These are phyloP conservation scores for Perithous albicinctus DNA, from an alignment of 2,888 invertebrate species.

Conservation along the genomic window DNA sequence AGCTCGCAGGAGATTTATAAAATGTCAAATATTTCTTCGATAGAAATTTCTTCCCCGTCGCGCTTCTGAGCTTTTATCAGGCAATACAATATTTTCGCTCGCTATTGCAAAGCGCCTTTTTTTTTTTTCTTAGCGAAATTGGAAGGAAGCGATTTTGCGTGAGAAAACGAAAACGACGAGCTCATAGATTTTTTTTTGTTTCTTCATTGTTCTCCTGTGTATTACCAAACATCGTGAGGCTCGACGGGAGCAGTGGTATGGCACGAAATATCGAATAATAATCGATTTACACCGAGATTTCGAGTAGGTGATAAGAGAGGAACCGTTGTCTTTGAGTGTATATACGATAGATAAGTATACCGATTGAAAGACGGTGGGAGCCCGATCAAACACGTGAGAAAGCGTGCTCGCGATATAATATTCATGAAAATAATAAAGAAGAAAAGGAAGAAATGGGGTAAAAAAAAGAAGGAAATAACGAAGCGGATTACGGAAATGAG, in stretches of 20 bases:
- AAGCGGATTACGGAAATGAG: conserved; percentile 38
- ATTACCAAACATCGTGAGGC: conserved; percentile 21
- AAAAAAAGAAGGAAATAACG: conserved; percentile 13
- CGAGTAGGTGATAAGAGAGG: conserved; percentile 51
- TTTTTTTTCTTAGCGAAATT: no score
- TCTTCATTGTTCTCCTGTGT: neutral
- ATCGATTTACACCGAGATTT: conserved; percentile 61
- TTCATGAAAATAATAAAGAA: conserved; percentile 10
- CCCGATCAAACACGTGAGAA: conserved; percentile 35
- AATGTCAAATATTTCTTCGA: conserved; percentile 30
- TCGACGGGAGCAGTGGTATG: conserved; percentile 66
- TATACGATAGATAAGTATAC: conserved; percentile 48
- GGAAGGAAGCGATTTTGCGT: conserved; percentile 9
- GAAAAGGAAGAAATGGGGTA: conserved; percentile 7
- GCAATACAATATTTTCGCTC: conserved; percentile 21
- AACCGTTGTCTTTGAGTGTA: conserved; percentile 61
- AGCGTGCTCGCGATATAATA: conserved; percentile 34
- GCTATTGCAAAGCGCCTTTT: neutral
- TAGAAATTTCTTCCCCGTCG: neutral
- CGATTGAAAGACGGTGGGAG: conserved; percentile 45
- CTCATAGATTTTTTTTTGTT: neutral
- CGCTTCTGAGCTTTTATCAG: neutral
- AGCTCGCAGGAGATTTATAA: neutral
- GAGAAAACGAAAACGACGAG: conserved; percentile 5
- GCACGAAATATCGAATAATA: conserved; percentile 65